Conservation (phyloP, 2,888 invertebrate species). For the Sturmia bella region DNA sequence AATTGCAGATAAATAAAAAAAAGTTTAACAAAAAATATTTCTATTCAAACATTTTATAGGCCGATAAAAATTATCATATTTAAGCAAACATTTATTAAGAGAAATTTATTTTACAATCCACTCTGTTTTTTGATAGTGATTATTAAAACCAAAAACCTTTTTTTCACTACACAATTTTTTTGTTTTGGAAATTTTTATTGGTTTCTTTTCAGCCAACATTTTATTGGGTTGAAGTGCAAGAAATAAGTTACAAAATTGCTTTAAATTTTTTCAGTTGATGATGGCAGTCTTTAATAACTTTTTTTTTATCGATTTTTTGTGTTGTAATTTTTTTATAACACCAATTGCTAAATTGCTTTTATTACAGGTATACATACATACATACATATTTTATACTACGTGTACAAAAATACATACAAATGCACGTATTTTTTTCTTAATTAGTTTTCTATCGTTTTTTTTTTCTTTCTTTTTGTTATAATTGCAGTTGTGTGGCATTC, state of each 20-base stretch:
- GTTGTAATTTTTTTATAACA: background rate
- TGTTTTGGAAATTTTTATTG: too few species aligned
- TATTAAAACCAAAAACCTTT: too few species aligned
- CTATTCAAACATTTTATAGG: too few species aligned
- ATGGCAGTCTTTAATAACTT: background rate
- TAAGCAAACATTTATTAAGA: too few species aligned
- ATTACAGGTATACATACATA: background rate
- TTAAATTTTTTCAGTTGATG: background rate
- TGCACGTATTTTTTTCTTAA: slow-evolving; percentile 1
- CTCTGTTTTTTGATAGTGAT: too few species aligned
- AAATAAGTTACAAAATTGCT: background rate
- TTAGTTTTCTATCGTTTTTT: slow-evolving; percentile 14
- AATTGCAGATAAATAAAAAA: too few species aligned
- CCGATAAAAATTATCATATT: too few species aligned
- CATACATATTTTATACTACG: background rate
- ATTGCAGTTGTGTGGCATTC: slow-evolving; percentile 8
- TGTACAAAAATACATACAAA: background rate
- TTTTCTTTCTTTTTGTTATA: background rate
- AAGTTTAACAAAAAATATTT: too few species aligned
- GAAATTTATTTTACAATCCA: too few species aligned
- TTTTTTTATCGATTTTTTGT: slow-evolving; percentile 9
- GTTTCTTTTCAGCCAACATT: background rate
- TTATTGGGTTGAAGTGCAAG: background rate
- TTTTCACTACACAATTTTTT: too few species aligned
- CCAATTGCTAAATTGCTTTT: slow-evolving; percentile 10